These are phyloP conservation scores for Parauchenoglanis punctatus DNA, from an alignment of 2,797 vertebrate genomes.

Conservation along the genomic window DNA sequence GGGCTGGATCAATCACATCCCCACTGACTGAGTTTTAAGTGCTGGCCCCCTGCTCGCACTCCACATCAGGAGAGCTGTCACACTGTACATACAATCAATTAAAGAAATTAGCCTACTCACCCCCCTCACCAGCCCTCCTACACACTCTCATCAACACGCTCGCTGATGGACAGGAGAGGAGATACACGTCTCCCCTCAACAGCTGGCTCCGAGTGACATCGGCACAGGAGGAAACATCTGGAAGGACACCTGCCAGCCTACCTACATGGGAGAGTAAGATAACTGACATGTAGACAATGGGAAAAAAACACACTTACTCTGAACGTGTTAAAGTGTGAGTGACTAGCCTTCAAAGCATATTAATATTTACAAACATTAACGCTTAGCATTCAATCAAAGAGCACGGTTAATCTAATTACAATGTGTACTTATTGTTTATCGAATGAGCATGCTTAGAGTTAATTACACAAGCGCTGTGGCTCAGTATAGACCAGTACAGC, in stretches of 20 bases:
- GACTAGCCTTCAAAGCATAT: constrained; percentile 39
- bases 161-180: constrained; percentile 59
- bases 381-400: constrained; percentile 6
- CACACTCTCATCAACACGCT: constrained; percentile 45
- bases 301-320: not conserved
- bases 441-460: constrained; percentile 11
- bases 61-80: constrained; percentile 76
- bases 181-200: constrained; percentile 57
- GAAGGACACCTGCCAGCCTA: constrained; percentile 62
- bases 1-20: constrained; percentile 68
- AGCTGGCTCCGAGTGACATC: constrained; percentile 60
- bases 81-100: constrained; percentile 79
- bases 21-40: constrained; percentile 60
- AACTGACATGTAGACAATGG: constrained; percentile 32
- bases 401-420: constrained; percentile 26
- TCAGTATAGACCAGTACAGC: not conserved
- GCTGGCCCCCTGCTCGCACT: constrained; percentile 63
- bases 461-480: constrained; percentile 28
- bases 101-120: constrained; percentile 75
- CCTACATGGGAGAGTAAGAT: constrained; percentile 39
- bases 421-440: constrained; percentile 31
- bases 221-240: constrained; percentile 60
- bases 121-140: constrained; percentile 32
- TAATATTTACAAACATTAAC: constrained; percentile 35
- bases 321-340: constrained; percentile 17